Percentiles rank a stretch among this genome's conserved stretches.
Evolutionary conservation across 35 echinoderm and acorn worm species (phyloP).

Genomic region (Nesometra sesokonis): DNA sequence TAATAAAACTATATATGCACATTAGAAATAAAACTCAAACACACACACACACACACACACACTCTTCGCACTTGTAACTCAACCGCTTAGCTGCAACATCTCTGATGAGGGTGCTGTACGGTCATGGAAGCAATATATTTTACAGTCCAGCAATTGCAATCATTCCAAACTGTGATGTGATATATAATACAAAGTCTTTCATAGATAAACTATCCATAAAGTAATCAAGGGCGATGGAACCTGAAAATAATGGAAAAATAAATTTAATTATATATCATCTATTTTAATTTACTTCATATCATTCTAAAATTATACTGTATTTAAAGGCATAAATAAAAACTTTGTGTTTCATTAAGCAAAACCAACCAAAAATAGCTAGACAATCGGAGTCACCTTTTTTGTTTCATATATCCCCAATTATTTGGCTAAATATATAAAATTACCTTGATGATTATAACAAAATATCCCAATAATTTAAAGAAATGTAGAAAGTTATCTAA

Average conservation of each 20-base stretch:
- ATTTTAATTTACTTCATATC: too few species aligned
- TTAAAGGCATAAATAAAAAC: too few species aligned
- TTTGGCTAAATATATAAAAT: too few species aligned
- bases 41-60: neutral
- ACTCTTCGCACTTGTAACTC: neutral
- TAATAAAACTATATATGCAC: neutral
- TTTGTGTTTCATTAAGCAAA: too few species aligned
- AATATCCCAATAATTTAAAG: too few species aligned
- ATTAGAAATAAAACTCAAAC: neutral
- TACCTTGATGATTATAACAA: too few species aligned
- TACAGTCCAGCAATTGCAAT: neutral
- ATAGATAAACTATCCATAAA: neutral
- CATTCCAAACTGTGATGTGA: neutral
- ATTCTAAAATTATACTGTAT: too few species aligned
- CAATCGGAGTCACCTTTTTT: too few species aligned
- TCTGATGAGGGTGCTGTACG: neutral
- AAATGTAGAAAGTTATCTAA: too few species aligned
- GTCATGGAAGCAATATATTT: neutral
- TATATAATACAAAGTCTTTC: too few species aligned
- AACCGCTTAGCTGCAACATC: neutral
- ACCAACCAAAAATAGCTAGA: too few species aligned
- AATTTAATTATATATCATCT: neutral
- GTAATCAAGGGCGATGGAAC: neutral
- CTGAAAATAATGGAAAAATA: neutral
- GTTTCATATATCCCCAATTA: too few species aligned